Evolutionary conservation across 2,113 vertebrate species (phyloP).

Genomic region (Hylia prasina): DNA sequence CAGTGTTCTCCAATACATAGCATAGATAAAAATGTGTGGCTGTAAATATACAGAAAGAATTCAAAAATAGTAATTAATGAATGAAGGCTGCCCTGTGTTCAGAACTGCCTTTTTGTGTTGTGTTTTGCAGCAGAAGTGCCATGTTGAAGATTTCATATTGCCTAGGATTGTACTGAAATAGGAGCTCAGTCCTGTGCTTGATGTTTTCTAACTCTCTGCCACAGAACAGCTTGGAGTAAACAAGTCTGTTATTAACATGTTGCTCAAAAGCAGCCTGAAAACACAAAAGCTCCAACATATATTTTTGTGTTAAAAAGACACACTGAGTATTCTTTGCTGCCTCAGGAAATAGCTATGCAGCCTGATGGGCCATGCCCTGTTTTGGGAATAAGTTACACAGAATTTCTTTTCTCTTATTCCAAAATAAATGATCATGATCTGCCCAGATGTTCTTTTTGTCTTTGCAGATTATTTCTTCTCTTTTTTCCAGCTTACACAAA

Average conservation of each 20-base stretch:
- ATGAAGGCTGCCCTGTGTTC: background rate
- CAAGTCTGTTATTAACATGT: background rate
- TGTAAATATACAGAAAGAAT: background rate
- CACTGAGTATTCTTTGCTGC: background rate
- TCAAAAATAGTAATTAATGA: background rate
- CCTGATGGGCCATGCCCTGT: background rate
- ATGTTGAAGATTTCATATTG: background rate
- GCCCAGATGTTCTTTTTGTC: background rate
- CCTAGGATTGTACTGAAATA: background rate
- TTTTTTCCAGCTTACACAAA: background rate
- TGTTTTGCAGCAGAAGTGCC: background rate
- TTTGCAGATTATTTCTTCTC: background rate
- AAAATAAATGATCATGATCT: background rate
- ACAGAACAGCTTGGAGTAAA: conserved; percentile 1
- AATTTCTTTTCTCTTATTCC: background rate
- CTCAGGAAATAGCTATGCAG: background rate
- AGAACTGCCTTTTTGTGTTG: background rate
- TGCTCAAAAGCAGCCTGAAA: background rate
- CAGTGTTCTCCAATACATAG: background rate
- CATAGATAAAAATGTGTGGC: background rate
- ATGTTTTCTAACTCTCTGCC: background rate
- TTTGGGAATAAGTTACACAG: background rate
- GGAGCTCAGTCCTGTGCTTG: background rate
- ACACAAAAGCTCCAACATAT: background rate
- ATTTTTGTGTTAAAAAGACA: background rate